Base-by-base conservation (phyloP, 2,888 invertebrate species). In the Stratiomys singularior region DNA sequence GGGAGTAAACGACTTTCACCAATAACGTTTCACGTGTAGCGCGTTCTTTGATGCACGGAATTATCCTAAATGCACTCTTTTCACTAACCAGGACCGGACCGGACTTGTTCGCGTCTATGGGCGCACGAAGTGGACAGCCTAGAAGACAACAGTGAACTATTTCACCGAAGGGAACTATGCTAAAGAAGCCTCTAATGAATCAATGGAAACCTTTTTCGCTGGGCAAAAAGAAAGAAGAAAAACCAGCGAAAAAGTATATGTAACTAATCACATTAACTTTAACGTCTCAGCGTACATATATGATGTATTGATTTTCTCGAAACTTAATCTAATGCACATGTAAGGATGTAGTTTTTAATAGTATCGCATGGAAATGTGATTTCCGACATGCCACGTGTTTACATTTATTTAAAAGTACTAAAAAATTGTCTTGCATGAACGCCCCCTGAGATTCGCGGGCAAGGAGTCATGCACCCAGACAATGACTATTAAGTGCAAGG, bases 251-350 rank as follows among this genome's bases (percentile, higher is more conserved):
- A 77, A 7, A 71, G 69, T 37, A 30, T 28, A 46, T 60, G 52
- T 66, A 74, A 56, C 72, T 78, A 78, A 78, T 78, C 64, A 66
- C 74, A 78, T 78, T 78, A 78, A 28, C 7, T 69, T 44, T 69
- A 47, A 25, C 47, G 69, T 69, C 37, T 66, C 37, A 21, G 64
- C 3, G 37, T 37, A 66, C 56, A 30, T 28, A 77, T 58, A 47
- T 37, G 13, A 71, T 15, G 37, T 77, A 77, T 77, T 44, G 77
- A 77, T 77, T 77, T 77, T 60, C 66, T 15, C 18, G 27, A 60
- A 67, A 74, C 13, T 74, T 74, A 74, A 74, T 74, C 52, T 30
- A 74, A 47, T 58, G 74, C 58, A 74, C 37, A 60, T 74, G 58
- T 25, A 60, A 58, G 58, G 58, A 30, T 72, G 23, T 18, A 25